phyloP scores from a whole-genome alignment of 2,113 vertebrate genomes.

The Psettodes erumei region DNA sequence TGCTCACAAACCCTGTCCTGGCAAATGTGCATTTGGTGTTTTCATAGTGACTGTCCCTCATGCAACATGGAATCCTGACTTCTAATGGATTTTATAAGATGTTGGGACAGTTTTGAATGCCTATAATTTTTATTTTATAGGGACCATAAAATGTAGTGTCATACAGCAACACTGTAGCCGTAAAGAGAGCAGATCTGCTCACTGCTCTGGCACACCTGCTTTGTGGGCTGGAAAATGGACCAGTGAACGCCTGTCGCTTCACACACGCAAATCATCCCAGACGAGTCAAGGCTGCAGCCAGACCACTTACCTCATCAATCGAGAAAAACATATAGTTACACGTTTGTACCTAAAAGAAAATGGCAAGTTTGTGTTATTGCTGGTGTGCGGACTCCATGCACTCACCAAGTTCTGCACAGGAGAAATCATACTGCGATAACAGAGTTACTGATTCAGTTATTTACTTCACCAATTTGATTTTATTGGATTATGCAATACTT shows the following conservation, averaged over 20 bases:
- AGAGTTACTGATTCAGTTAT: conserved; percentile 8
- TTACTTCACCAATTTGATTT: conserved; percentile 12
- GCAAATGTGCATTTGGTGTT: not conserved
- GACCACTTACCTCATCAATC: not conserved
- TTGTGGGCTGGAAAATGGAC: conserved; percentile 64
- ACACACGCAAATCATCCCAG: conserved; percentile 13
- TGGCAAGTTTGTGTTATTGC: not conserved
- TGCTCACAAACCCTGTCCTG: not conserved
- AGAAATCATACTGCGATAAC: not conserved
- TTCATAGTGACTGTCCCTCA: conserved; percentile 6
- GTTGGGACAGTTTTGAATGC: conserved; percentile 54
- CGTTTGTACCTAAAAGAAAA: not conserved
- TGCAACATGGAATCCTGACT: conserved; percentile 10
- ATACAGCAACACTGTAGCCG: conserved; percentile 47
- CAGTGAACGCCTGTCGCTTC: conserved; percentile 30
- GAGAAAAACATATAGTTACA: not conserved
- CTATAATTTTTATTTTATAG: conserved; percentile 66
- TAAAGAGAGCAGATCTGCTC: conserved; percentile 66
- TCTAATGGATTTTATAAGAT: conserved; percentile 51
- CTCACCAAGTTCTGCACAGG: not conserved
- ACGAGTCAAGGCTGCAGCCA: not conserved
- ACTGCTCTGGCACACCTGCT: conserved; percentile 53
- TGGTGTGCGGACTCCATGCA: not conserved
- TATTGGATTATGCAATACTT: conserved; percentile 15
- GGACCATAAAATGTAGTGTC: conserved; percentile 51